These are phyloP conservation scores for Nipponia nippon DNA, from an alignment of 2,113 vertebrate species.

Conservation along the genomic window DNA sequence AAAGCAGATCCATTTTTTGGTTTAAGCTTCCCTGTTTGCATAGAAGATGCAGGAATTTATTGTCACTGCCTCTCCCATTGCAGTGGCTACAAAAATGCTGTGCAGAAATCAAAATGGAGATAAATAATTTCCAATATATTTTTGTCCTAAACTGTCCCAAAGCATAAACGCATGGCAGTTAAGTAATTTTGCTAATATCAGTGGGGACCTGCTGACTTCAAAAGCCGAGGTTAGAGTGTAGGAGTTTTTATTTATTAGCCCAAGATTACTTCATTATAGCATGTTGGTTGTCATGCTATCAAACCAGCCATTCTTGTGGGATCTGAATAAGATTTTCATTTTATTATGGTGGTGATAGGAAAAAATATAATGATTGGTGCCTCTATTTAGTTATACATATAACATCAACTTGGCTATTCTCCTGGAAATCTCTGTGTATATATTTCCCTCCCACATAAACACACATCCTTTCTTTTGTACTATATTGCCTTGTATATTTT, in stretches of 20 bases:
- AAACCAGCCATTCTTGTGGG: not conserved
- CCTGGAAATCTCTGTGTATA: not conserved
- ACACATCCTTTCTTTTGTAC: accelerated
- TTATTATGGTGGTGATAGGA: not conserved
- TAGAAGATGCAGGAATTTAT: not conserved
- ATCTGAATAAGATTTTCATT: not conserved
- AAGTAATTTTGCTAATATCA: not conserved
- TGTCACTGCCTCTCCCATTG: not conserved
- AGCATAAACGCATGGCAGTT: not conserved
- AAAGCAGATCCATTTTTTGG: not conserved
- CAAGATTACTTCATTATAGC: not conserved
- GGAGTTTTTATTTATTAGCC: not conserved
- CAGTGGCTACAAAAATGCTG: not conserved
- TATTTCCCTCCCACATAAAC: not conserved
- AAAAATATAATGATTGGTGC: not conserved
- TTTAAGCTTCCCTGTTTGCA: too few species aligned
- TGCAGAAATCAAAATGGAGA: not conserved
- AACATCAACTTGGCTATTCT: not conserved
- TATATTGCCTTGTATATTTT: not conserved
- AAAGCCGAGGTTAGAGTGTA: not conserved
- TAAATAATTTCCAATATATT: not conserved
- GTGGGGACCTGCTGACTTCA: not conserved
- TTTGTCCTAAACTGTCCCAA: not conserved
- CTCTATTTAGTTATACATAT: not conserved
- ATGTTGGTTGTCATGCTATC: not conserved